Evolutionary conservation across 2,888 invertebrate genomes (phyloP), one percentile per base, ranked within the genome.

Genomic region (Platycheirus albimanus): DNA sequence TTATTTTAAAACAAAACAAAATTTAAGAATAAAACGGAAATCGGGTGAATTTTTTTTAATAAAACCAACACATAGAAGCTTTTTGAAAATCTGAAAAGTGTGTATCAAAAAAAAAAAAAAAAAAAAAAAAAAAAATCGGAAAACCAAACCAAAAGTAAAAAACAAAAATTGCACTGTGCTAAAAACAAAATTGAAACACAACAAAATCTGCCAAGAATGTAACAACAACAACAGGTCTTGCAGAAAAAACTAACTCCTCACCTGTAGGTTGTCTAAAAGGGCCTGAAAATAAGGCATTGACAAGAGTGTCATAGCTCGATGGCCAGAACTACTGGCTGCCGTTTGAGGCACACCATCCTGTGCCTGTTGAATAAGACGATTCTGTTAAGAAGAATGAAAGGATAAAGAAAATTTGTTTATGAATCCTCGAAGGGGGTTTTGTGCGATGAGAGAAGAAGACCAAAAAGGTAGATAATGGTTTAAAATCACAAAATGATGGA

Each of bases 181-280:
- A 86, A 85, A 58, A 58, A 51, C 19, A 56, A 61, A 61, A 64
- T 17, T 47, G 17, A 54, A 54, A 54, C 54, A 66, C 71, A 79
- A 67, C 66, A 47, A 63, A 78, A 43, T 15, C 30, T 43, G 61
- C 71, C 20, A 41, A 45, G 52, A 63, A 51, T 41, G 8, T 74
- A 77, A 84, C 56, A 75, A 80, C 63, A 77, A 76, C 74, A 80
- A 70, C 49, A 72, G 69, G 41, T 64, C 71, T 41, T 56, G 8
- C 36, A 45, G 19, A 33, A 4, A n/a, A 51, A 71, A 49, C 20
- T 58, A 74, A 72, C 86, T 85, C 90, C 94, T 94, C 93, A 95
- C 95, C 95, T 95, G 94, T 88, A 95, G 91, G 88, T 94, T 94
- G 87, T 93, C 93, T 88, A 95, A 92, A 87, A 95, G 92, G 89